Conservation (phyloP, 2,797 vertebrate genomes). For the Clamator glandarius region DNA sequence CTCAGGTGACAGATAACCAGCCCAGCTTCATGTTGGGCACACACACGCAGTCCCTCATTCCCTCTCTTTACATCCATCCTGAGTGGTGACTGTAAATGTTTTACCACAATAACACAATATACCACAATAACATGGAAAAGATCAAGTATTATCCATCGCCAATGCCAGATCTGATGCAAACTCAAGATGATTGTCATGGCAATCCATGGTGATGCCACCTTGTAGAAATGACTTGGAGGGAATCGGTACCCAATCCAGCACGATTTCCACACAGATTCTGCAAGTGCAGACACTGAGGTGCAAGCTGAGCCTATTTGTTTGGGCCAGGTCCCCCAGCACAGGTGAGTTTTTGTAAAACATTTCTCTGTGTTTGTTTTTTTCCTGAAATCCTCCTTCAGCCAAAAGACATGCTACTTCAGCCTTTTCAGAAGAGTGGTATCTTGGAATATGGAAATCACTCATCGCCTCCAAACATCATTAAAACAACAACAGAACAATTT, state of each 20-base stretch:
- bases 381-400: background rate
- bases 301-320: background rate
- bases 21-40: background rate
- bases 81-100: background rate
- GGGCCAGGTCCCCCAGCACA: background rate
- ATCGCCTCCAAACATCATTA: accelerated
- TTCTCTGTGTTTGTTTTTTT: background rate
- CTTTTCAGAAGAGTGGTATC: background rate
- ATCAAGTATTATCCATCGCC: background rate
- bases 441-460: background rate
- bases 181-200: background rate
- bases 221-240: background rate
- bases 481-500: background rate
- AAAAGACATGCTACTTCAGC: accelerated
- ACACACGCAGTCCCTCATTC: background rate
- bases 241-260: background rate
- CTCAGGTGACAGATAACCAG: background rate
- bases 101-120: background rate
- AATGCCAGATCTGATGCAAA: background rate
- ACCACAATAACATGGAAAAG: background rate
- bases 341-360: background rate
- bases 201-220: background rate
- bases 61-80: background rate
- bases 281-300: background rate
- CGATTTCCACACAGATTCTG: background rate